These are phyloP conservation scores for Dioctria linearis DNA, from an alignment of 2,888 invertebrate species.

Conservation along the genomic window DNA sequence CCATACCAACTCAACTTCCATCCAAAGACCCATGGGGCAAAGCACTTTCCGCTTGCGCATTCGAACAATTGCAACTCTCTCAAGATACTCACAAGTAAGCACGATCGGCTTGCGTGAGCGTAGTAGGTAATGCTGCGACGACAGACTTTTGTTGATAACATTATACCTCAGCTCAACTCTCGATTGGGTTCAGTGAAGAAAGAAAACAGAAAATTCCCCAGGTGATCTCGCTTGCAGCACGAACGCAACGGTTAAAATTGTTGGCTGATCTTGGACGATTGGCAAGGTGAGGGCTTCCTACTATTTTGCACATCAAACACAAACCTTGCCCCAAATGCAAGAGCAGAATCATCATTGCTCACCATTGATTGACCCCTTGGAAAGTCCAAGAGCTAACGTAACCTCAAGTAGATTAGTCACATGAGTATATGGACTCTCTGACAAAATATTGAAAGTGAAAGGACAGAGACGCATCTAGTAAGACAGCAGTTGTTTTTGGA, in stretches of 20 bases:
- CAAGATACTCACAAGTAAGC: conserved; percentile 16
- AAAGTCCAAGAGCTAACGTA: conserved; percentile 42
- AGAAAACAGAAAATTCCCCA: conserved; percentile 41
- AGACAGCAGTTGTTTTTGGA: conserved; percentile 10
- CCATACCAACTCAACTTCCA: background rate
- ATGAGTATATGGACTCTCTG: background rate
- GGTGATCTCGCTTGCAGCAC: background rate
- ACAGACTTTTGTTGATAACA: background rate
- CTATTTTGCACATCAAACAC: background rate
- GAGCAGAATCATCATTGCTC: background rate
- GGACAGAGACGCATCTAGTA: conserved; percentile 27
- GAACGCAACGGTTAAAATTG: conserved; percentile 7
- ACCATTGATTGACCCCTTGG: conserved; percentile 32
- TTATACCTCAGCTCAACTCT: background rate
- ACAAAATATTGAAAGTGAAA: conserved; percentile 49
- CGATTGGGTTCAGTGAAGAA: conserved; percentile 18
- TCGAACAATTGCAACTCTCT: conserved; percentile 21
- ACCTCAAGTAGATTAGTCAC: conserved; percentile 26
- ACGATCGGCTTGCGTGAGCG: conserved; percentile 34
- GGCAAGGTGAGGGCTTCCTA: conserved; percentile 36
- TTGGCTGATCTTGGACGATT: conserved; percentile 9
- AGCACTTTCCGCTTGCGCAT: conserved; percentile 47
- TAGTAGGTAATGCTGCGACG: background rate
- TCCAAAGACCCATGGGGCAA: conserved; percentile 10
- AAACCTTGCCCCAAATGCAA: conserved; percentile 33